Base-by-base conservation (phyloP, 2,113 vertebrate species). In the Columba livia region DNA sequence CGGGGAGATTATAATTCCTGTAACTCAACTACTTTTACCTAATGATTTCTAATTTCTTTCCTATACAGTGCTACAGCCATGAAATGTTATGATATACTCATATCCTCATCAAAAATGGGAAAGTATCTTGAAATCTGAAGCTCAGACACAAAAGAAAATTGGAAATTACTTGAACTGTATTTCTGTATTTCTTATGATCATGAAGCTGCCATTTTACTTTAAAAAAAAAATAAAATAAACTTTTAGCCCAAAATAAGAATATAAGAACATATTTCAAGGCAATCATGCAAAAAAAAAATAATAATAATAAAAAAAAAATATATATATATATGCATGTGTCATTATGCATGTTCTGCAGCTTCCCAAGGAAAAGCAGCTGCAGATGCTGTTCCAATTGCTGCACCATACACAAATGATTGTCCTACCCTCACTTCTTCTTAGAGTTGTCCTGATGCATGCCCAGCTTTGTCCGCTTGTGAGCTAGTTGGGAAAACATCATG, bases 281-380 rank as follows among this genome's bases (percentile, higher is more conserved):
- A 70, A 54, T 50, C 6, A 42, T 12, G 11, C 6, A 51, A 47
- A 65, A 53, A 56, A 19, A 11, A 38, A 26, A 44, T n/a, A 44
- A 44, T 8, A 44, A 44, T 16, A 42, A 42, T 6, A 42, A 42
- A 42, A 42, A 42, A 42, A 15, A 15, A 42, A 42, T n/a, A n/a
- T n/a, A n/a, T n/a, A n/a, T n/a, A 42, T 42, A 42, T 42, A 16
- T 42, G 16, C 23, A 47, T 0, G 0, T 42, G 26, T 32, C 34
- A 67, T 83, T 70, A 28, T 25, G 9, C 44, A 42, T 6, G 28
- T 38, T 20, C 50, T 78, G 50, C 51, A 62, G 3, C 31, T 48
- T 57, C 26, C 36, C 36, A 21, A 69, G 86, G 80, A 92, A 84
- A 42, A 64, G 44, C 31, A 73, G 44, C 34, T 79, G 48, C 44